Evolutionary conservation across 2,797 vertebrate species (phyloP).

Genomic region (Pygocentrus nattereri): DNA sequence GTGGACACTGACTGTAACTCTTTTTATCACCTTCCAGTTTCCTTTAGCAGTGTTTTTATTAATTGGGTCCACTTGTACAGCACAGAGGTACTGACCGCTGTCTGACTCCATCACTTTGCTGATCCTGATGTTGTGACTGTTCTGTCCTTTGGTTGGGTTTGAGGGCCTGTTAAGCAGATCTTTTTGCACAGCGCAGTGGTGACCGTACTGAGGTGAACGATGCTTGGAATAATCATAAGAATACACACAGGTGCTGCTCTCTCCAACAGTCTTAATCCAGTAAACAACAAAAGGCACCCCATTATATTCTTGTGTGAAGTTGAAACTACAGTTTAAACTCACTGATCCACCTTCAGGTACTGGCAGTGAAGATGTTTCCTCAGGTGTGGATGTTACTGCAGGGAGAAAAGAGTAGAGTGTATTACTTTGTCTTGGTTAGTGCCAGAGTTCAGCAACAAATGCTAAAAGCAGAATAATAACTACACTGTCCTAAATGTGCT

Average conservation of each 20-base stretch:
- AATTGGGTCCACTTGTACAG: background rate
- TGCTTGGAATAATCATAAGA: conserved; percentile 13
- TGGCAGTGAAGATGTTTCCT: background rate
- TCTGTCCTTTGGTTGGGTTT: background rate
- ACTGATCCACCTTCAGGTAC: conserved; percentile 38
- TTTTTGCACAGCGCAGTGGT: conserved; percentile 9
- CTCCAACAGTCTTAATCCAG: conserved; percentile 49
- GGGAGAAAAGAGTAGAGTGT: background rate
- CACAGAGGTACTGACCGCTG: conserved; percentile 51
- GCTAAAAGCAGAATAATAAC: too few relatives aligned
- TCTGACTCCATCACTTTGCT: conserved; percentile 22
- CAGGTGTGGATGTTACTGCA: background rate
- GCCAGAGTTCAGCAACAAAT: too few relatives aligned
- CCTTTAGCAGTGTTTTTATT: too few relatives aligned
- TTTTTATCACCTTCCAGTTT: conserved; percentile 35
- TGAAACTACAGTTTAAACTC: conserved; percentile 39
- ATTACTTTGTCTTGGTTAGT: too few relatives aligned
- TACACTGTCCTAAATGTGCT: too few relatives aligned
- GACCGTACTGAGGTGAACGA: background rate
- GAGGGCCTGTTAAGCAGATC: conserved; percentile 5
- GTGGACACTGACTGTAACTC: conserved; percentile 25
- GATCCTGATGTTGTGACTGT: conserved; percentile 43
- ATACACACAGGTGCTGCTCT: conserved; percentile 39
- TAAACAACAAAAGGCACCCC: background rate
- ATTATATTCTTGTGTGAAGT: background rate